A percentile compares a stretch with the other conserved stretches of the same genome.
Conservation (phyloP, 2,113 vertebrate species). For the Apus apus region DNA sequence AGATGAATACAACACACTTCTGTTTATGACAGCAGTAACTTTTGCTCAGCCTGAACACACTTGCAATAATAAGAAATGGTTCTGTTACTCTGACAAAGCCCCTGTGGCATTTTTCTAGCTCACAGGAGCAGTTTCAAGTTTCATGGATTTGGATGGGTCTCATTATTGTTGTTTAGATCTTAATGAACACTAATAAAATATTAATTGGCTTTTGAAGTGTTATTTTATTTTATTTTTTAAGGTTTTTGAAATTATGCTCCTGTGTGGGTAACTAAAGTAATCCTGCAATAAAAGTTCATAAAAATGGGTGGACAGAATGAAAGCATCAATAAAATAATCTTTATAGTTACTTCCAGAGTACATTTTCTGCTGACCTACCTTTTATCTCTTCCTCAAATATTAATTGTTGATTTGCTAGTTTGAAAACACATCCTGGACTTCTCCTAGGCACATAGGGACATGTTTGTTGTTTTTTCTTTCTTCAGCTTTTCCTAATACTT, state of each 20-base stretch:
- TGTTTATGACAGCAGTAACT: background rate
- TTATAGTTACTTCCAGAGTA: slow-evolving; percentile 42
- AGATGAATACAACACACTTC: background rate
- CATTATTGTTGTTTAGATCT: slow-evolving; percentile 49
- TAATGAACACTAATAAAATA: slow-evolving; percentile 73
- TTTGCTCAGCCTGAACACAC: background rate
- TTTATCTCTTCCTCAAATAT: slow-evolving; percentile 76
- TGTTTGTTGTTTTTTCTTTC: background rate
- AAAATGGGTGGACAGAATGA: slow-evolving; percentile 55
- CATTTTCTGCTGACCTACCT: slow-evolving; percentile 59
- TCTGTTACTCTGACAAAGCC: slow-evolving; percentile 19
- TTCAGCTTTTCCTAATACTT: background rate
- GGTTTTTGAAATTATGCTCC: slow-evolving; percentile 40
- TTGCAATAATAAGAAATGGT: slow-evolving; percentile 22
- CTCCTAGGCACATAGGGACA: background rate
- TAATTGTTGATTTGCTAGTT: slow-evolving; percentile 65
- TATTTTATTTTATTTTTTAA: slow-evolving; percentile 55
- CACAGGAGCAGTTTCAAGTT: slow-evolving; percentile 11
- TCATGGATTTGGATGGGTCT: background rate
- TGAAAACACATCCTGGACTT: slow-evolving; percentile 25
- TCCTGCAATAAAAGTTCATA: slow-evolving; percentile 55
- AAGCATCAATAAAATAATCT: slow-evolving; percentile 64
- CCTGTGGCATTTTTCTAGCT: slow-evolving; percentile 6
- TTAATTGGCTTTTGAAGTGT: slow-evolving; percentile 52
- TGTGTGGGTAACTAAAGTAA: slow-evolving; percentile 41